Evolutionary conservation across 2,797 vertebrate genomes (phyloP).

Genomic region (Silurus lanzhouensis): DNA sequence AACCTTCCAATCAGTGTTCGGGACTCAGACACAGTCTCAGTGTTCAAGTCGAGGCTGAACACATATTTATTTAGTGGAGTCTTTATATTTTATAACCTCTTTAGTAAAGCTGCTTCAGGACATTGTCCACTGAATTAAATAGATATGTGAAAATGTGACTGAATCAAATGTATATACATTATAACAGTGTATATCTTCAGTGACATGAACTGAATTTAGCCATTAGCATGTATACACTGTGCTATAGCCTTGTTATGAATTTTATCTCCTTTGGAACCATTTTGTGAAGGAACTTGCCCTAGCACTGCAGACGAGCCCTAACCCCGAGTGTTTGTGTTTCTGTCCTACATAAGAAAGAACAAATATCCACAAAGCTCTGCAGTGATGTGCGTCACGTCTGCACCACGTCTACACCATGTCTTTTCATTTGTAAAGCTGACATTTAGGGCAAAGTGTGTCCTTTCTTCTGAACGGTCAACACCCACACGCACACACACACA

Average conservation of each 20-base stretch:
- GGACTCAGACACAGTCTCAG: no score
- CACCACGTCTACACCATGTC: not conserved
- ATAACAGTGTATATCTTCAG: no score
- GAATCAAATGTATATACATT: no score
- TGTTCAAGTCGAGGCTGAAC: no score
- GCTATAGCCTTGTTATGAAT: no score
- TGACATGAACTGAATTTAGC: not conserved
- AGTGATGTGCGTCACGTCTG: not conserved
- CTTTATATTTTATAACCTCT: no score
- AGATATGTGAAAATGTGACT: no score
- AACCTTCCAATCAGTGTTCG: no score
- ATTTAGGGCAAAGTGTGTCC: conserved; percentile 22
- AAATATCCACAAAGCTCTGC: not conserved
- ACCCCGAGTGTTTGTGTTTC: not conserved
- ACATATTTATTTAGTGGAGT: no score
- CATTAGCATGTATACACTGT: not conserved
- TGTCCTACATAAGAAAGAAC: not conserved
- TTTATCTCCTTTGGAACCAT: no score
- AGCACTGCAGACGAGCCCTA: not conserved
- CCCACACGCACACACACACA: not conserved
- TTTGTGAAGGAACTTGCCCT: not conserved
- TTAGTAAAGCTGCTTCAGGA: no score
- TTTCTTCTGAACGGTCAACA: not conserved
- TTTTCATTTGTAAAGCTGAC: conserved; percentile 7
- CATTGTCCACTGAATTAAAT: no score